phyloP scores from a whole-genome alignment of 2,797 vertebrate genomes.

The Pachyuromys duprasi region DNA sequence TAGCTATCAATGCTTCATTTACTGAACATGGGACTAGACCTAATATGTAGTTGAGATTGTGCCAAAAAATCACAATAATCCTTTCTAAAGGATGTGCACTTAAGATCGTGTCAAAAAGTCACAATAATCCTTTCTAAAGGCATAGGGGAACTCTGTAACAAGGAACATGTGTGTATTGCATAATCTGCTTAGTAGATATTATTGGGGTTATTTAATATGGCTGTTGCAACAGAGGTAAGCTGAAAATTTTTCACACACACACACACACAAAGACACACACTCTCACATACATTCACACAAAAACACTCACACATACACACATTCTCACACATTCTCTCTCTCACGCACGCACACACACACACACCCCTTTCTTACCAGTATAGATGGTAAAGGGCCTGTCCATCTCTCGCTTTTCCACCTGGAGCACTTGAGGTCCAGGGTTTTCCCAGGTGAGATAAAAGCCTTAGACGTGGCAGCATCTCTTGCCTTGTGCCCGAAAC shows the following conservation, averaged over 20 bases:
- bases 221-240: not conserved
- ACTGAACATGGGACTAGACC: not conserved
- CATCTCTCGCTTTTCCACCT: not conserved
- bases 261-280: not conserved
- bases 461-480: not conserved
- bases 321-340: too few relatives aligned
- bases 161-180: not conserved
- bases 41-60: not conserved
- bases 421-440: not conserved
- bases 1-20: not conserved
- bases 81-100: not conserved
- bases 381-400: not conserved
- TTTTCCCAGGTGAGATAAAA: not conserved
- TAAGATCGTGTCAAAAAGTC: not conserved
- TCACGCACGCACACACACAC: not conserved
- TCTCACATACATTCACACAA: not conserved
- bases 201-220: not conserved
- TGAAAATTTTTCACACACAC: constrained; percentile 29
- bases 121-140: not conserved
- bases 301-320: not conserved
- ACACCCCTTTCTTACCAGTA: not conserved
- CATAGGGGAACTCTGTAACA: not conserved
- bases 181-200: not conserved
- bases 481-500: not conserved
- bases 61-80: not conserved